Base-by-base conservation (phyloP, 1,140 invertebrate genomes). In the Sycobia sp. region DNA sequence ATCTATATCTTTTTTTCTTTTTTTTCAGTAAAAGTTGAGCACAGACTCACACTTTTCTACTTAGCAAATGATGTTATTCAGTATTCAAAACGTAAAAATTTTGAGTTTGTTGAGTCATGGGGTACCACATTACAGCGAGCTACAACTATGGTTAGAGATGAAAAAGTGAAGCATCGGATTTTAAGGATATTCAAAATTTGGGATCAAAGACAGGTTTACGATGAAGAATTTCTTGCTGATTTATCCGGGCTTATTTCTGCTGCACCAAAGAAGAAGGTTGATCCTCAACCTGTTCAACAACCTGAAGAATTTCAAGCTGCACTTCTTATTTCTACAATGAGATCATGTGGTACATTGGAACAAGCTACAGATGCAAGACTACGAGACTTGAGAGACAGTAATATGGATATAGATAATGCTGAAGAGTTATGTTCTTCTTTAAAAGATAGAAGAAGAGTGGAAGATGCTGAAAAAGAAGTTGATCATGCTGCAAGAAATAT, bases 1-100 rank as follows among this genome's bases (percentile, higher is more conserved):
- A n/a, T n/a, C n/a, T 27, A 22, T 29, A 49, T 27, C 0, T 25
- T 18, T 32, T 0, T 2, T 44, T 39, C 23, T 49, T 27, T 64
- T 46, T 71, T 82, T 84, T 47, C 75, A 91, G 91, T 90, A 23
- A 90, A 90, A 79, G 86, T 91, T 11, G 91, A 94, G 67, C 93
- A 96, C 74, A 85, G 93, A 34, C 79, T 97, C 39, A 90, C 91
- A 2, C 78, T 97, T n/a, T 96, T 97, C 80, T 96, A 97, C 80
- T 82, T 97, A 71, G 94, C 94, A 20, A 97, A 97, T 82, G 95
- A 97, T 87, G 94, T 97, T 22, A 93, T 97, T 71, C 95, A 97
- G 75, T 95, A 96, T 73, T 95, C 93, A 62, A 96, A 95, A 73
- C 85, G 92, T 64, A 96, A 96, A 78, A 91, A 92, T 67, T 90